Percentiles rank a stretch among this genome's conserved stretches.
Evolutionary conservation across 2,888 invertebrate genomes (phyloP).

Genomic region (Pristionchus maxplancki): DNA sequence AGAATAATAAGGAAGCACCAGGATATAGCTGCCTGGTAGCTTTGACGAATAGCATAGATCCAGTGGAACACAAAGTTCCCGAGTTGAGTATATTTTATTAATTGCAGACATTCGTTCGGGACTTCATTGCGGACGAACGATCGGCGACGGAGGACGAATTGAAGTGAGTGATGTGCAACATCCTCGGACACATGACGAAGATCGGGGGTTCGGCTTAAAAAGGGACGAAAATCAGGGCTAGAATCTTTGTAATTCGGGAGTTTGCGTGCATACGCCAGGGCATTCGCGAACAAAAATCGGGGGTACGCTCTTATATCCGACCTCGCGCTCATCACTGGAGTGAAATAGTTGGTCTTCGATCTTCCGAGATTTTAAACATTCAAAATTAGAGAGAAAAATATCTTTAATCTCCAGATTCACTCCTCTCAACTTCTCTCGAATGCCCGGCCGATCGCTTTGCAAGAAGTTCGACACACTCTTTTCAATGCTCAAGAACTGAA

Average conservation of each 20-base stretch:
- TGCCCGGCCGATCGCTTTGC: constrained; percentile 69
- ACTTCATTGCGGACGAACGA: constrained; percentile 46
- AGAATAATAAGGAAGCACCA: no score
- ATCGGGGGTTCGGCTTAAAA: no score
- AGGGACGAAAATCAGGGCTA: no score
- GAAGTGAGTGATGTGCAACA: constrained; percentile 40
- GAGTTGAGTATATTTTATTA: not conserved
- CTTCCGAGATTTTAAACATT: not conserved
- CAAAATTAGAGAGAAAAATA: not conserved
- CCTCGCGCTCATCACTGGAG: not conserved
- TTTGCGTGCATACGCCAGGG: no score
- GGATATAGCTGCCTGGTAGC: not conserved
- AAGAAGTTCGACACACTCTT: constrained; percentile 71
- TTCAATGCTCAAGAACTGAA: constrained; percentile 54
- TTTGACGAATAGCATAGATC: not conserved
- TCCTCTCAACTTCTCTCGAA: constrained; percentile 61
- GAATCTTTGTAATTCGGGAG: no score
- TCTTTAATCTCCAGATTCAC: constrained; percentile 45
- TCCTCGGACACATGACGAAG: no score
- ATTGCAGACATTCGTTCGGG: constrained; percentile 14
- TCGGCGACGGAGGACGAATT: not conserved
- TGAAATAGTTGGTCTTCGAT: not conserved
- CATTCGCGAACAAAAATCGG: no score
- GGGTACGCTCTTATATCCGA: no score
- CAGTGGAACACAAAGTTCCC: not conserved